Percentiles rank a stretch among this genome's conserved stretches.
Evolutionary conservation across 35 echinoderm and acorn worm species (phyloP).

Genomic region (Ptychodera flava): DNA sequence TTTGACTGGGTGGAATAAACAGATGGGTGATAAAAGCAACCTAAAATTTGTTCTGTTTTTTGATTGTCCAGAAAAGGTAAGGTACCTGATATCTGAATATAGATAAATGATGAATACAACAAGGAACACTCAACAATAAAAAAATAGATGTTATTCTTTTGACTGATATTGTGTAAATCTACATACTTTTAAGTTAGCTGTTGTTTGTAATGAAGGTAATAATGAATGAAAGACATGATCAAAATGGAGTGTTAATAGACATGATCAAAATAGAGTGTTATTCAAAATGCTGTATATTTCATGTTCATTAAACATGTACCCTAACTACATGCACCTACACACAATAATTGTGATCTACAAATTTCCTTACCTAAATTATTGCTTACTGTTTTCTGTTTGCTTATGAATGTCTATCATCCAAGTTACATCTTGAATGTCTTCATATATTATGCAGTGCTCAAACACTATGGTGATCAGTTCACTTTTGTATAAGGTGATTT

Average conservation of each 20-base stretch:
- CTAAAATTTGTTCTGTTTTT: constrained; percentile 94
- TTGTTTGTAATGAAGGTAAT: no score
- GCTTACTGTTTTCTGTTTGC: no score
- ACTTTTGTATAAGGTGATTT: no score
- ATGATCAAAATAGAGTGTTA: not conserved
- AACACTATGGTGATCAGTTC: no score
- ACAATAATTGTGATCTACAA: no score
- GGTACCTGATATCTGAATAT: not conserved
- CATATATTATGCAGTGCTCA: no score
- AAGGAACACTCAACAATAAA: not conserved
- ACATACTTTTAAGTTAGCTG: no score
- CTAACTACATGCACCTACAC: no score
- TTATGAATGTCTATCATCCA: no score
- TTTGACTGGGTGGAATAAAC: constrained; percentile 59
- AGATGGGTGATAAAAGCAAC: constrained; percentile 60
- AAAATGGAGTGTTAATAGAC: not conserved
- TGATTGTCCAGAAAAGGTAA: constrained; percentile 83
- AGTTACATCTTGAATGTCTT: no score
- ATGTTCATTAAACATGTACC: not conserved
- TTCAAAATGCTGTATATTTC: constrained; percentile 12
- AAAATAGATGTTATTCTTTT: not conserved
- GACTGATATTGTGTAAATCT: not conserved
- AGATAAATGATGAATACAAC: not conserved
- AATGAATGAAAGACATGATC: not conserved
- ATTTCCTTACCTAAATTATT: no score